Evolutionary conservation across 1,140 invertebrate species (phyloP), one percentile per base, ranked within the genome.

Genomic region (Penaeus chinensis): DNA sequence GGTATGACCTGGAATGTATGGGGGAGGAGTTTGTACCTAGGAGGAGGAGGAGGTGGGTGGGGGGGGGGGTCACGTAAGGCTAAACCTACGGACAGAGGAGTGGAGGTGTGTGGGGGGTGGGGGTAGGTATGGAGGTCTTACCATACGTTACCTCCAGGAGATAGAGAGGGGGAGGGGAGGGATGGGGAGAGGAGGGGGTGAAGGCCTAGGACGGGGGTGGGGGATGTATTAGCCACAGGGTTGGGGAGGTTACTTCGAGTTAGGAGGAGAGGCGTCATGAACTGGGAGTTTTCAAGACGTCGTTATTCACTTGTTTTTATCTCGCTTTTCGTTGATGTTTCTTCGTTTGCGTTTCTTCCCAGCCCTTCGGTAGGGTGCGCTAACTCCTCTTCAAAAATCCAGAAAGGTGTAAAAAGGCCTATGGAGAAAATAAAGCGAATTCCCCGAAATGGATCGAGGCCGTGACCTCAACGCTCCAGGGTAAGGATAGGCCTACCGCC

Each of bases 401-500:
- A 22, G 22, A 20, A 47, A 54, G 78, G 18, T 80, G 7, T 20
- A n/a, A 60, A 60, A 60, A 80, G 19, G 20, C 27, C 27, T 60
- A n/a, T 42, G 22, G 2, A 19, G 42, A 19, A 61, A 24, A 16
- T 54, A 54, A 11, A 54, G 54, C 54, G 24, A 80, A 61, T 60
- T 24, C 20, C 37, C 47, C 32, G 60, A 27, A 80, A 42, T 60
- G 24, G 47, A 61, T n/a, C 27, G 61, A 32, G 63, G 62, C 32
- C 27, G 60, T 32, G 61, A 24, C n/a, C 78, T 62, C 32, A 22
- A 37, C 18, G 42, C 22, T 24, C 8, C 37, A 69, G 24, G 69
- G 82, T 66, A 83, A 54, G 54, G 65, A 54, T 60, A 83, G 54
- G 54, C 54, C 54, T 54, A 65, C 65, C 32, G 24, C 37, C 65